A percentile compares a stretch with the other conserved stretches of the same genome.
Conservation (phyloP, 2,888 invertebrate genomes). For the Drosophila niveifrons region DNA sequence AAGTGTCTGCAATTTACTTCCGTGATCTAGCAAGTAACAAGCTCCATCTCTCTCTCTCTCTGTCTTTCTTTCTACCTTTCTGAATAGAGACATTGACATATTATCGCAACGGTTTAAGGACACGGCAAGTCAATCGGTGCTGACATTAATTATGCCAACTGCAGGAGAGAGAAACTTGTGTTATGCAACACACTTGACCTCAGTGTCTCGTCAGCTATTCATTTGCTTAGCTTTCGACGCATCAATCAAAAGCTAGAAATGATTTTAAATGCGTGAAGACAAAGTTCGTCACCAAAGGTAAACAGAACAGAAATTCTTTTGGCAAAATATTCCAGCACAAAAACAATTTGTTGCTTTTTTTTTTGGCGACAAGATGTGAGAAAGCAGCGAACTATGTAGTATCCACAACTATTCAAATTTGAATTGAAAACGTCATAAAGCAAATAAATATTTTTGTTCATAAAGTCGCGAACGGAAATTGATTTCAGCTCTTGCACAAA, state of each 20-base stretch:
- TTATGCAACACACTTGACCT: neutral
- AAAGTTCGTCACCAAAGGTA: constrained; percentile 29
- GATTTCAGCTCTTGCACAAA: constrained; percentile 34
- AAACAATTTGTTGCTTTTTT: no score
- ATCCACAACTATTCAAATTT: constrained; percentile 27
- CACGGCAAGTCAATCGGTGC: neutral
- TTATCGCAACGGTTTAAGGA: constrained; percentile 5
- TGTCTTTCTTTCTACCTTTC: no score
- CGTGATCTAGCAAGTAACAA: constrained; percentile 4
- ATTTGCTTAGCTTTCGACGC: neutral
- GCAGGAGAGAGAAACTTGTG: neutral
- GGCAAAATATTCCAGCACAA: neutral
- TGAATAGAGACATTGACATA: constrained; percentile 1
- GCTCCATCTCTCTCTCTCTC: neutral
- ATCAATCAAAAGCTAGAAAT: neutral
- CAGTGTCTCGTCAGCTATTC: neutral
- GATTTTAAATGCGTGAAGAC: neutral
- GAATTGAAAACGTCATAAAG: constrained; percentile 34
- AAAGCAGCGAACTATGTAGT: neutral
- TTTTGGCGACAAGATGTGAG: neutral
- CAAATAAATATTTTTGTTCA: constrained; percentile 47
- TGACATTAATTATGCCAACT: neutral
- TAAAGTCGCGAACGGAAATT: constrained; percentile 43
- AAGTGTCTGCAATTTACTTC: constrained; percentile 19
- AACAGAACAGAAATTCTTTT: constrained; percentile 10